These are phyloP conservation scores for Portevinia maculata DNA, from an alignment of 2,888 invertebrate species.

Conservation along the genomic window DNA sequence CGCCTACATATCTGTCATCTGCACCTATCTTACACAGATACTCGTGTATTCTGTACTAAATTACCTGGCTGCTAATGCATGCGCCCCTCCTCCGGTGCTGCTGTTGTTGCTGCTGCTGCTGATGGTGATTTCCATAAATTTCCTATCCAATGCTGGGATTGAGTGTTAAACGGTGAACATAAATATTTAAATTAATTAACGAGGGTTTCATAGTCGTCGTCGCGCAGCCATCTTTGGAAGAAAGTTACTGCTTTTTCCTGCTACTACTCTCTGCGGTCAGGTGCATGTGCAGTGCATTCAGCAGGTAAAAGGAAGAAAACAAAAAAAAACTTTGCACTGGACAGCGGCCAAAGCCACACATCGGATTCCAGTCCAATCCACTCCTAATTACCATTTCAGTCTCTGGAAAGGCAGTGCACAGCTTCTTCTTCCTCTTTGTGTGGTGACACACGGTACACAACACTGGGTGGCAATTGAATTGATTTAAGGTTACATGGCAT, in stretches of 20 bases:
- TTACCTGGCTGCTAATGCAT: slow-evolving; percentile 62
- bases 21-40: slow-evolving; percentile 19
- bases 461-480: slow-evolving; percentile 82
- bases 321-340: slow-evolving; percentile 43
- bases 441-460: slow-evolving; percentile 62
- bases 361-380: slow-evolving; percentile 46
- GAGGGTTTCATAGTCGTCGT: slow-evolving; percentile 49
- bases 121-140: slow-evolving; percentile 71
- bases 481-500: slow-evolving; percentile 77
- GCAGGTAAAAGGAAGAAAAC: background rate
- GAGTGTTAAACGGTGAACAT: slow-evolving; percentile 74
- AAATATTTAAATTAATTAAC: slow-evolving; percentile 74
- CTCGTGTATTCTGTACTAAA: no score
- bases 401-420: slow-evolving; percentile 21
- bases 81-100: slow-evolving; percentile 63
- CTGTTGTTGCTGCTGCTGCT: slow-evolving; percentile 53
- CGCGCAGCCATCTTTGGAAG: slow-evolving; percentile 51
- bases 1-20: slow-evolving; percentile 64
- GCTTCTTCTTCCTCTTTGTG: slow-evolving; percentile 23
- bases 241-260: slow-evolving; percentile 37
- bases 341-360: slow-evolving; percentile 49
- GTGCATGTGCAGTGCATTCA: slow-evolving; percentile 20
- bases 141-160: slow-evolving; percentile 64
- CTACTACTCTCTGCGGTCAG: slow-evolving; percentile 23
- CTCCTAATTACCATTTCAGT: slow-evolving; percentile 71